phyloP scores from a whole-genome alignment of 2,888 invertebrate species.

The Holacanthella duospinosa region DNA sequence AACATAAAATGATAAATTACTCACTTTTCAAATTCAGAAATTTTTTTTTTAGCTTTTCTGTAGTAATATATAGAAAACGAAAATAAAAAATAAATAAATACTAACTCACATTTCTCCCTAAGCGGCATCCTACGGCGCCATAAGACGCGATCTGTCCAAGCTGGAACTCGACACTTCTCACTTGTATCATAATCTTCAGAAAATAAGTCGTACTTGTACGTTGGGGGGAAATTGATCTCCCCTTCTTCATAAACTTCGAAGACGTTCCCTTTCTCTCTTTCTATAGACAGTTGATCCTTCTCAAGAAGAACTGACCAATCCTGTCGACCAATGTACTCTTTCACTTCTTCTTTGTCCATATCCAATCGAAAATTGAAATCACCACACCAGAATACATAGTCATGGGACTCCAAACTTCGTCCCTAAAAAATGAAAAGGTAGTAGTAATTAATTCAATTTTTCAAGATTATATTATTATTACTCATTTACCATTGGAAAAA shows the following conservation, averaged over 20 bases:
- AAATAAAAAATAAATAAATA: slow-evolving; percentile 7
- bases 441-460: background rate
- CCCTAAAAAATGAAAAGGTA: slow-evolving; percentile 48
- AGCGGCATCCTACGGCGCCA: slow-evolving; percentile 74
- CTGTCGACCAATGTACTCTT: slow-evolving; percentile 64
- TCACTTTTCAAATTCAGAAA: background rate
- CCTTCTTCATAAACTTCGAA: slow-evolving; percentile 92
- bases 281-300: slow-evolving; percentile 69
- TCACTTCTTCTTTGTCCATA: slow-evolving; percentile 86
- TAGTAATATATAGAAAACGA: background rate
- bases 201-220: slow-evolving; percentile 97
- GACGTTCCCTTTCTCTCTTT: slow-evolving; percentile 53
- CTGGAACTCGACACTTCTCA: slow-evolving; percentile 91
- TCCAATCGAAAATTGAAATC: slow-evolving; percentile 98
- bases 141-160: slow-evolving; percentile 96
- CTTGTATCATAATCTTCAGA: slow-evolving; percentile 99
- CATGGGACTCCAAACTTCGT: slow-evolving; percentile 82
- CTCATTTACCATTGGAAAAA: slow-evolving; percentile 63
- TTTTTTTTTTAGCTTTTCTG: background rate
- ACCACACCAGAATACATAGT: slow-evolving; percentile 98
- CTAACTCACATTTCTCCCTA: slow-evolving; percentile 53
- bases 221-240: slow-evolving; percentile 80
- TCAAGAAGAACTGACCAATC: slow-evolving; percentile 65
- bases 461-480: background rate
- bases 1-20: slow-evolving; percentile 5